Base-by-base conservation (phyloP, 2,113 vertebrate species). In the Pomatorhinus ruficollis region DNA sequence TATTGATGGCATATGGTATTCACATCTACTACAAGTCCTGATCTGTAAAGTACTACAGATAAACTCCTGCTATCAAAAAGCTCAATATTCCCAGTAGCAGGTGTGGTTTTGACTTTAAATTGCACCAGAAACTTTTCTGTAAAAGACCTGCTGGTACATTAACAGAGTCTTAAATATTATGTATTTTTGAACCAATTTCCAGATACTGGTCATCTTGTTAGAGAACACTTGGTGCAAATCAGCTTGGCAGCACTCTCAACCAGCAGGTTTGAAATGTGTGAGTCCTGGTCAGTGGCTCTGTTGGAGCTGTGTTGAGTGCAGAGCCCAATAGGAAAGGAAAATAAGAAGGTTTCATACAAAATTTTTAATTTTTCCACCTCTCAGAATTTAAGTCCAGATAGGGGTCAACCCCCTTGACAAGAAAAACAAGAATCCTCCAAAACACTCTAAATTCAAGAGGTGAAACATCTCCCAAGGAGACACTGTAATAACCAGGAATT, bases 111-210 rank as follows among this genome's bases (percentile, higher is more conserved):
- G 42, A 44, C 23, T 77, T 80, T 10, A 39, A 80, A 53, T 8
- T 24, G 19, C 49, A 59, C 3, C 27, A 94, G 69, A 42, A 80
- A 61, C 40, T 88, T 45, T 80, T 35, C 64, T 40, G 33, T 25
- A 68, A 92, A 96, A 85, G 50, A 77, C 63, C 71, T 86, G 85
- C 47, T 90, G 92, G 92, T 90, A 15, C 45, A 86, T 90, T 93
- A 94, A 91, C 40, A 80, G 54, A 69, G 45, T 31, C 59, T 92
- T 80, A 85, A 88, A 70, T 15, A 49, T 66, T 85, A 40, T 4
- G 9, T 53, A 53, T 92, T 91, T 86, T 69, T n/a, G 66, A 94
- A 64, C 37, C 76, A 22, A 66, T 54, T 92, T 90, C 71, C 95
- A 95, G 80, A 33, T 63, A 42, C 52, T 63, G 53, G 19, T 88